A percentile compares a stretch with the other conserved stretches of the same genome.
Conservation (phyloP, 1,140 invertebrate genomes). For the Drosophila setifemur region DNA sequence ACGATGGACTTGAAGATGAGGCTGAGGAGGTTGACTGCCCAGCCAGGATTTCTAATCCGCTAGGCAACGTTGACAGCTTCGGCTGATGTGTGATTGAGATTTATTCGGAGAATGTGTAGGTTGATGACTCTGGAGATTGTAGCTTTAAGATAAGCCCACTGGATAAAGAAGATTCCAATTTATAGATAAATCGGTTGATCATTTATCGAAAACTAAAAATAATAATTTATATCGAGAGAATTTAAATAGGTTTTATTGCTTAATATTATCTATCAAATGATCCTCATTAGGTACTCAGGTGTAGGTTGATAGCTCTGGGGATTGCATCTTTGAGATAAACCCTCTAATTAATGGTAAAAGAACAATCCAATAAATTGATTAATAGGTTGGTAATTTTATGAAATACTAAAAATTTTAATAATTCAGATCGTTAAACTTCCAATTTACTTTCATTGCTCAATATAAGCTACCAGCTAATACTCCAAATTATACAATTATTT, state of each 20-base stretch:
- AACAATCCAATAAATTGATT: neutral
- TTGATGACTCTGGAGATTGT: slow-evolving; percentile 15
- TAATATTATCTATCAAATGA: no score
- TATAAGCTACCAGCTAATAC: no score
- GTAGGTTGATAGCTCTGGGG: slow-evolving; percentile 21
- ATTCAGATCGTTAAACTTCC: neutral
- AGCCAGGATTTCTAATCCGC: slow-evolving; percentile 50
- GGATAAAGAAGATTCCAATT: no score
- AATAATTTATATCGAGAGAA: no score
- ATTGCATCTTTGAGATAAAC: neutral
- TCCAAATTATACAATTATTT: no score
- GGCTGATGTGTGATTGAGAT: slow-evolving; percentile 54
- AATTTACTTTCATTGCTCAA: no score
- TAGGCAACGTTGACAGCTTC: slow-evolving; percentile 55
- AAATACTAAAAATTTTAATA: neutral
- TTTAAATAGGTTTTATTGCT: no score
- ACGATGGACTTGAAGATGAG: neutral
- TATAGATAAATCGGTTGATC: no score
- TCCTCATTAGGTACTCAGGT: no score
- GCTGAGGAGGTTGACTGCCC: slow-evolving; percentile 25
- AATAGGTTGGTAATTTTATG: neutral
- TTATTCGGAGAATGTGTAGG: slow-evolving; percentile 60
- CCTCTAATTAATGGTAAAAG: neutral
- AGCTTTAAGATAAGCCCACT: neutral
- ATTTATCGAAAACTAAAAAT: no score